Base-by-base conservation (phyloP, 2,888 invertebrate species). In the Ophonus ardosiacus region DNA sequence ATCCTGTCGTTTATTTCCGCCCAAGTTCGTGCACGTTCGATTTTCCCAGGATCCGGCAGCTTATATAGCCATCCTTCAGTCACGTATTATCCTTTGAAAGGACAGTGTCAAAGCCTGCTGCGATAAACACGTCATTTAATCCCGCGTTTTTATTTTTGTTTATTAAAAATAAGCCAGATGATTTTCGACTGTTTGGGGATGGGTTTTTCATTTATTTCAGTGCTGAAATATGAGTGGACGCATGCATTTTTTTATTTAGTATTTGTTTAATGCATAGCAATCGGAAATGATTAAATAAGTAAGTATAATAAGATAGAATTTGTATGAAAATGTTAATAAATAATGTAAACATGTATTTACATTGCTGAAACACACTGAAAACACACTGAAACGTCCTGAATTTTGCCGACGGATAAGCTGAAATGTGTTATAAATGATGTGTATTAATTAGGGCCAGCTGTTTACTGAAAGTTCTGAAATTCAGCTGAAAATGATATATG, bases 241-340 rank as follows among this genome's bases (percentile, higher is more conserved):
- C 8, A 63, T 63, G 7, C 15, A 38, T 7, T 38, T 68, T 68
- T 68, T 68, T 15, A 68, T 38, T 31, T 68, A n/a, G 38, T 68
- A 65, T 81, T 65, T 40, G 1, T 21, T 81, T 81, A 31, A 65
- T 43, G 24, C 31, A 71, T 71, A 43, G 43, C 6, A 10, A 18
- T n/a, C 82, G 82, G 71, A 82, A 56, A 82, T 82, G 82, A 82
- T 71, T 82, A 71, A 82, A 68, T 82, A 57, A 82, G 82, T 82
- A 82, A 82, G 82, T 82, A 82, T 24, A 40, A 21, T 43, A 8
- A 2, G 1, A 10, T 10, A 51, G 13, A 13, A 13, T 51, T 10
- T 13, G 2, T 13, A 10, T 8, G 10, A 51, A 51, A 51, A 51
- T 10, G 1, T 51, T 2, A 2, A 51, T 7, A 31, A 31, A 31